Percentiles rank a stretch among this genome's conserved stretches.
Evolutionary conservation across 2,797 vertebrate species (phyloP).

Genomic region (Trematomus bernacchii): DNA sequence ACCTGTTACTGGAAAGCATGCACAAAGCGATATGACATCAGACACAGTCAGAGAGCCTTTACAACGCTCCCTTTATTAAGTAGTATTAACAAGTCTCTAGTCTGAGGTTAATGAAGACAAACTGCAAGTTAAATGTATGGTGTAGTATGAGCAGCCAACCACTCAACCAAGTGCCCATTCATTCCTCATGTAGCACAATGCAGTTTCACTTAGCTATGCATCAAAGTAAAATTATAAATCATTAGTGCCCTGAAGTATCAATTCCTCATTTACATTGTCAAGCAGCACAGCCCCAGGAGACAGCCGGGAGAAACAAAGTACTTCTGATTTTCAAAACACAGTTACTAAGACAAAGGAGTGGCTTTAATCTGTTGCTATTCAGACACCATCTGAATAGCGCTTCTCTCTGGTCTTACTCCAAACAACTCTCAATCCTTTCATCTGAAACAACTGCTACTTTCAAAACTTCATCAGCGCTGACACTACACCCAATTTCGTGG

Average conservation of each 20-base stretch:
- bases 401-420: conserved; percentile 59
- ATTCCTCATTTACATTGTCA: conserved; percentile 27
- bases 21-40: background rate
- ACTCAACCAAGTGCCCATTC: background rate
- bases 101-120: background rate
- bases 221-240: background rate
- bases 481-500: conserved; percentile 20
- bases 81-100: background rate
- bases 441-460: conserved; percentile 54
- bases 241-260: conserved; percentile 8
- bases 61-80: background rate
- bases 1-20: background rate
- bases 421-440: conserved; percentile 50
- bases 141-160: background rate
- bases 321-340: conserved; percentile 57
- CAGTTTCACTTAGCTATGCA: background rate
- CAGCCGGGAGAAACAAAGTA: conserved; percentile 39
- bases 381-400: conserved; percentile 63
- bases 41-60: background rate
- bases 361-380: conserved; percentile 66
- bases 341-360: conserved; percentile 59
- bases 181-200: background rate
- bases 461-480: conserved; percentile 43
- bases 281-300: conserved; percentile 15
- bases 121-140: background rate